Evolutionary conservation across 53 echinoderm and acorn worm genomes (phyloP).

Genomic region (Astropecten irregularis): DNA sequence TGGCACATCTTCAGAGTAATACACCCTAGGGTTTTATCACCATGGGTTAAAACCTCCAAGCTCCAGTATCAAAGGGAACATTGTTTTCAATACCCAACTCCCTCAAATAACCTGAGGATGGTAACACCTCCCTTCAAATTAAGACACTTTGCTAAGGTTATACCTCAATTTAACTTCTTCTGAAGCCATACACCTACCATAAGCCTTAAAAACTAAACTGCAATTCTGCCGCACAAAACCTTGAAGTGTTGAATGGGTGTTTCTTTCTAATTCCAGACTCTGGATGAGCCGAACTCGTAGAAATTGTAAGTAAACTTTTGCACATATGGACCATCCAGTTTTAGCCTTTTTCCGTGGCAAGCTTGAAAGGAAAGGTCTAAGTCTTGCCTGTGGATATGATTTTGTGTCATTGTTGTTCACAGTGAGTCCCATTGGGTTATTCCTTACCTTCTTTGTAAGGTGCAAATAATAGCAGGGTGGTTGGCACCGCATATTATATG

Average conservation of each 20-base stretch:
- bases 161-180: slow-evolving; percentile 5
- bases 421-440: background rate
- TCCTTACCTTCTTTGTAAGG: background rate
- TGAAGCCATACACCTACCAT: background rate
- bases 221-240: background rate
- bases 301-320: slow-evolving; percentile 21
- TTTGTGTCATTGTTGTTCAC: slow-evolving; percentile 3
- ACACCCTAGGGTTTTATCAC: too few relatives aligned
- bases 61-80: too few relatives aligned
- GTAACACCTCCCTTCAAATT: slow-evolving; percentile 14
- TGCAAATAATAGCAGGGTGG: background rate
- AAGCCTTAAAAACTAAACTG: background rate
- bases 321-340: background rate
- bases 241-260: slow-evolving; percentile 8
- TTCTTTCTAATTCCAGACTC: slow-evolving; percentile 2
- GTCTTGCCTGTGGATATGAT: slow-evolving; percentile 30
- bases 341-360: background rate
- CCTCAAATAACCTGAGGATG: background rate
- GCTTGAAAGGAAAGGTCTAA: slow-evolving; percentile 20
- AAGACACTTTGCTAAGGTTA: background rate
- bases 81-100: background rate
- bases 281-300: slow-evolving; percentile 33
- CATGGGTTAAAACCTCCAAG: too few relatives aligned
- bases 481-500: background rate
- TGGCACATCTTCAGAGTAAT: too few relatives aligned